A percentile compares a stretch with the other conserved stretches of the same genome.
Evolutionary conservation across 2,113 vertebrate genomes (phyloP).

Genomic region (Boulengerochromis microlepis): DNA sequence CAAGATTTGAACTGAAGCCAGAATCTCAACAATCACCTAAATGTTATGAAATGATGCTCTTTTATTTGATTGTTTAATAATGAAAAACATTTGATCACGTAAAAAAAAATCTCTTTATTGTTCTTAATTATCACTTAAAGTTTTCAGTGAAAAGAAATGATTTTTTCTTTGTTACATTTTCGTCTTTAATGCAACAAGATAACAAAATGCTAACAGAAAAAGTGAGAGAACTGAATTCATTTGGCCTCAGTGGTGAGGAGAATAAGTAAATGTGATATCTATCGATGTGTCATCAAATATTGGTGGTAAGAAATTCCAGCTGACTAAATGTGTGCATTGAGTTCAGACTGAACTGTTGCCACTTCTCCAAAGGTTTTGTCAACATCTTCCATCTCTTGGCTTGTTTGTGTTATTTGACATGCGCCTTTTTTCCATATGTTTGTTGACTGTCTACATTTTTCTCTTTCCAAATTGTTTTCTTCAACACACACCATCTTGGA

Average conservation of each 20-base stretch:
- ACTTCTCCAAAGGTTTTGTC: neutral
- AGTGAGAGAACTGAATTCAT: neutral
- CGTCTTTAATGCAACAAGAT: neutral
- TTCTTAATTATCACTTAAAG: neutral
- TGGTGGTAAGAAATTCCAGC: neutral
- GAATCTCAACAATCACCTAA: neutral
- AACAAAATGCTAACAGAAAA: neutral
- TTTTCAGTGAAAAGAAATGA: neutral
- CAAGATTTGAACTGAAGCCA: neutral
- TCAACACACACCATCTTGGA: neutral
- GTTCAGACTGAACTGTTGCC: neutral
- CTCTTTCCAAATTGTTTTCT: neutral
- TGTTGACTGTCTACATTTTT: slow-evolving; percentile 3
- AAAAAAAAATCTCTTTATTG: neutral
- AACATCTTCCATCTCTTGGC: neutral
- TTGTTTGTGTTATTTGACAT: neutral
- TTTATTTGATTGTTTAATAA: neutral
- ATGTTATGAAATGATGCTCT: neutral
- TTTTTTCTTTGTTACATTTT: neutral
- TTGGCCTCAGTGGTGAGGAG: neutral
- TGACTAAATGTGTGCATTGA: neutral
- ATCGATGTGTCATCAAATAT: too few species aligned
- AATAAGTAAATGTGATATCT: neutral
- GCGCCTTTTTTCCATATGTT: neutral
- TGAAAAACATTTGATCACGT: neutral